A percentile compares a stretch with the other conserved stretches of the same genome.
phyloP scores from a whole-genome alignment of 2,113 vertebrate genomes.

The Brachypodius melanocephalos region DNA sequence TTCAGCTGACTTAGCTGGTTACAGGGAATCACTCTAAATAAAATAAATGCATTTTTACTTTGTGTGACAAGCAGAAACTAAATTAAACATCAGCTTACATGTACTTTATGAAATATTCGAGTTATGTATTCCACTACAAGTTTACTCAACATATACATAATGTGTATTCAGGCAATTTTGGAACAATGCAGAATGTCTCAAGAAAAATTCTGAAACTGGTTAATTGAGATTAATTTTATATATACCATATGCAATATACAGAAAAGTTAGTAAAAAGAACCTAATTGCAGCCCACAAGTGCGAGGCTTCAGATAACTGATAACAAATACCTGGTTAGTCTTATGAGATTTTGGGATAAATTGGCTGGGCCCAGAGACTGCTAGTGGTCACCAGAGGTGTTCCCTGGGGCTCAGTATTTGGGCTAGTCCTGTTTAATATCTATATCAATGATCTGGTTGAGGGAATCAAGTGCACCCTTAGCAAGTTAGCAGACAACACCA shows the following conservation, averaged over 20 bases:
- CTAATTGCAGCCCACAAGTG: not conserved
- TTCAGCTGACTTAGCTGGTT: conserved; percentile 1
- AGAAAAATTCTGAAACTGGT: not conserved
- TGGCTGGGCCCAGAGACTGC: not conserved
- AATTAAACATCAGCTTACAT: not conserved
- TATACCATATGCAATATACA: not conserved
- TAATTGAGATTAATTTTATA: not conserved
- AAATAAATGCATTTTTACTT: not conserved
- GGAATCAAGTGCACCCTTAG: not conserved
- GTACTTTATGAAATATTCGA: not conserved
- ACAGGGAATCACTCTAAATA: not conserved
- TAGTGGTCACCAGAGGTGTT: not conserved
- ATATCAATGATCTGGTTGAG: not conserved
- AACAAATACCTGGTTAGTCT: not conserved
- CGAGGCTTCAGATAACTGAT: not conserved
- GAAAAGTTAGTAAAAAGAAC: not conserved
- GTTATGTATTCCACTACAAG: not conserved
- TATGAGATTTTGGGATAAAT: not conserved
- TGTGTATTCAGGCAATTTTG: not conserved
- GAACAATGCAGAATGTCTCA: not conserved
- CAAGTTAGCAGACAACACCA: not conserved
- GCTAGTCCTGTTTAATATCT: not conserved
- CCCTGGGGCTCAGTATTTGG: not conserved
- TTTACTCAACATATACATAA: not conserved
- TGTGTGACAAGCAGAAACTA: not conserved